Evolutionary conservation across 2,113 vertebrate species (phyloP).

Genomic region (Pyrgilauda ruficollis): DNA sequence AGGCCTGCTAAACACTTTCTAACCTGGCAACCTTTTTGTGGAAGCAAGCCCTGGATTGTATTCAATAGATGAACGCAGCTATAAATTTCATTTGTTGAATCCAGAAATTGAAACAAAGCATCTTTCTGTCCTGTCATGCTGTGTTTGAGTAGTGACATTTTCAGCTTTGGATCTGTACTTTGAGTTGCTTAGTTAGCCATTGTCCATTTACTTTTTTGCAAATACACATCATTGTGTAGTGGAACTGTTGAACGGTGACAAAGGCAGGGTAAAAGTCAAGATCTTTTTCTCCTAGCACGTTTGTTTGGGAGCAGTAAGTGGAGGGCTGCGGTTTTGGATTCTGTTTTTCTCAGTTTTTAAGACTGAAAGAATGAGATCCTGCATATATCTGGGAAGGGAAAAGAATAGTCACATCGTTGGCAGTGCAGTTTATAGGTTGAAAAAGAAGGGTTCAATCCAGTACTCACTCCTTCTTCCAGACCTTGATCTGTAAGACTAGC

Average conservation of each 20-base stretch:
- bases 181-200: neutral
- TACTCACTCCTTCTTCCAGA: neutral
- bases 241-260: fast-evolving
- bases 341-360: neutral
- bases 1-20: neutral
- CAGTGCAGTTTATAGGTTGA: neutral
- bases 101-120: neutral
- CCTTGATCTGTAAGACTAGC: neutral
- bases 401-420: too few relatives aligned
- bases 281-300: neutral
- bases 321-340: neutral
- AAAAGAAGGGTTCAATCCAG: neutral
- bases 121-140: neutral
- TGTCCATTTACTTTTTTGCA: neutral
- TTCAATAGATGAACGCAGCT: neutral
- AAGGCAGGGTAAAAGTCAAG: neutral
- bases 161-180: neutral
- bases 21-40: neutral
- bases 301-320: neutral
- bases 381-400: neutral
- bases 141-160: neutral
- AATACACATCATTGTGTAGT: neutral
- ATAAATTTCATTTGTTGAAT: neutral
- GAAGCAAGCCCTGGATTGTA: neutral
- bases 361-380: neutral